Base-by-base conservation (phyloP, 2,888 invertebrate genomes). In the Amiota communis region DNA sequence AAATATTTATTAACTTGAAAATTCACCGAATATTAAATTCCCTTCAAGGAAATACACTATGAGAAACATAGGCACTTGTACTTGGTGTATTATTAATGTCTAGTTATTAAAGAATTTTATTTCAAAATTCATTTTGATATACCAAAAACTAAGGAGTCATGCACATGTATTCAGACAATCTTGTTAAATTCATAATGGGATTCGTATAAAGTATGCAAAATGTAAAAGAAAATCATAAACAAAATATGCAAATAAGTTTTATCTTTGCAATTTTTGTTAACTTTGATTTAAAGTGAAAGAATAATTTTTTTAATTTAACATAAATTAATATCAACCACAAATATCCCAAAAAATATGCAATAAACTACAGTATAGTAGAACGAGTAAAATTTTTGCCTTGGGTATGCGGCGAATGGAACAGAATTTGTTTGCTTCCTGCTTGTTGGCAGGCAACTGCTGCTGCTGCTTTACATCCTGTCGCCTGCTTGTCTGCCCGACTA, bases 321-420 rank as follows among this genome's bases (percentile, higher is more conserved):
- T 20, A 59, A 17, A 15, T 53, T 53, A 53, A n/a, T 53, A 53
- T 53, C 11, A 59, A 9, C 59, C 8, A 59, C 59, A 20, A 20
- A 15, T 15, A 53, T 53, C 8, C n/a, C 53, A 20, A 59, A 59
- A 59, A 59, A 11, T 59, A 59, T 59, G 59, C 59, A 59, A 59
- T 59, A 10, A 0, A 36, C 36, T 36, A 36, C 36, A 36, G 36
- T 36, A 36, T 36, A 36, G 2, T 23, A 23, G 23, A 23, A 23
- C 2, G 1, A 23, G 36, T 36, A 6, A 36, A 36, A 36, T 36
- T 6, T 36, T 36, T 36, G 2, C 36, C 36, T 36, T 36, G 36
- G 36, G 36, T 36, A 36, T 36, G 36, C 36, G 36, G 6, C 36
- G 36, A 6, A 36, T 36, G 8, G 36, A 36, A 36, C 36, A 36